Percentiles rank a stretch among this genome's conserved stretches.
phyloP scores from a whole-genome alignment of 2,888 invertebrate species.

The Lithosia quadra region DNA sequence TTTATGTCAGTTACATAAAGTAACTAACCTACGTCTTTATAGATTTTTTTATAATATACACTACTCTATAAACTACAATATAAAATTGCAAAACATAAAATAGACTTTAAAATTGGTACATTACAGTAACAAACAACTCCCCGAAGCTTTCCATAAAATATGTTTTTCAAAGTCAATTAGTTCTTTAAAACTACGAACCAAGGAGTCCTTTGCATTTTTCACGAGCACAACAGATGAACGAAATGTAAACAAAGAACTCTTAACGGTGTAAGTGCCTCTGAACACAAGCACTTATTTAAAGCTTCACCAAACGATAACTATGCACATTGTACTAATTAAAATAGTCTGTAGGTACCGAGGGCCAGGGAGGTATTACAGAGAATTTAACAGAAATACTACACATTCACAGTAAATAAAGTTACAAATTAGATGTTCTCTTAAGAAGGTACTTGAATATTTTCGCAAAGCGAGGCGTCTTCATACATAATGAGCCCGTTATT shows the following conservation, averaged over 20 bases:
- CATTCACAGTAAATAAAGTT: constrained; percentile 71
- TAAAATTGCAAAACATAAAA: background rate
- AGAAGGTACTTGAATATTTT: constrained; percentile 56
- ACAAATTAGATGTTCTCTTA: constrained; percentile 69
- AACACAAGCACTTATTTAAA: constrained; percentile 63
- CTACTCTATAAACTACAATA: background rate
- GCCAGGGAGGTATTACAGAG: constrained; percentile 58
- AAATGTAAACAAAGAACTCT: constrained; percentile 60
- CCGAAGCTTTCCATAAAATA: background rate
- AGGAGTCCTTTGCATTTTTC: constrained; percentile 45
- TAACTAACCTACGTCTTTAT: too few relatives aligned
- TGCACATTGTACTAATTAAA: constrained; percentile 81
- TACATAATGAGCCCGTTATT: constrained; percentile 64
- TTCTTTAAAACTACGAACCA: constrained; percentile 30
- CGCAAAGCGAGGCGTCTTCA: constrained; percentile 57
- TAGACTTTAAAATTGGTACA: background rate
- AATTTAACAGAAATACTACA: constrained; percentile 46
- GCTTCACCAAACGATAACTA: constrained; percentile 75
- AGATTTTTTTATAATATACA: too few relatives aligned
- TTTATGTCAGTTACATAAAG: too few relatives aligned
- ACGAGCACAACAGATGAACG: constrained; percentile 43
- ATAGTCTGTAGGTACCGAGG: constrained; percentile 65
- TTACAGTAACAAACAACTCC: background rate
- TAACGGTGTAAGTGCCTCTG: constrained; percentile 55
- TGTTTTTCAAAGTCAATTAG: constrained; percentile 35